Conservation (phyloP, 1,140 invertebrate species). For the Parapsyche elsis region DNA sequence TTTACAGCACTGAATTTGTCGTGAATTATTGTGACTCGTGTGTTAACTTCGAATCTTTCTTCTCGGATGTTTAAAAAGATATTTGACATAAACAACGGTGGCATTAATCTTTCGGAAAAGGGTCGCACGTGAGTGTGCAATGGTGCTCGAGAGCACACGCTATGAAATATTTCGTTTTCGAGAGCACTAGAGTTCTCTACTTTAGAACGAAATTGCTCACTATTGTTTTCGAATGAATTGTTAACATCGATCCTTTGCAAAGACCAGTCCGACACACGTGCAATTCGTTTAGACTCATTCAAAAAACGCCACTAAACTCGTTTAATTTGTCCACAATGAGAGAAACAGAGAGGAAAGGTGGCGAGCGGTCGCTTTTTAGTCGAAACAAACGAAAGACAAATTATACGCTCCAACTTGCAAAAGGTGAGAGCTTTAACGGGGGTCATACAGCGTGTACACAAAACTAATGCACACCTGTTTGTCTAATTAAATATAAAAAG, state of each 20-base stretch:
- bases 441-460: no score
- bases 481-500: no score
- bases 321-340: neutral
- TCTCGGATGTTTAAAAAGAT: no score
- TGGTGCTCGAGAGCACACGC: neutral
- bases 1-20: no score
- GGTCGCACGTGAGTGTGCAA: neutral
- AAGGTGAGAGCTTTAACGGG: no score
- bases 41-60: no score
- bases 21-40: no score
- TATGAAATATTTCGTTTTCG: constrained; percentile 18
- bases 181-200: neutral
- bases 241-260: constrained; percentile 16
- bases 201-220: constrained; percentile 1
- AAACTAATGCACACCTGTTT: no score
- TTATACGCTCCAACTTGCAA: no score
- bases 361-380: no score
- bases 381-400: no score
- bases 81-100: neutral
- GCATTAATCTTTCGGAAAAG: constrained; percentile 10
- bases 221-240: constrained; percentile 29
- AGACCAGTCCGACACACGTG: neutral
- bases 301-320: neutral
- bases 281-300: neutral
- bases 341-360: neutral